phyloP scores from a whole-genome alignment of 2,797 vertebrate species.

The Dendrocincla tyrannina region DNA sequence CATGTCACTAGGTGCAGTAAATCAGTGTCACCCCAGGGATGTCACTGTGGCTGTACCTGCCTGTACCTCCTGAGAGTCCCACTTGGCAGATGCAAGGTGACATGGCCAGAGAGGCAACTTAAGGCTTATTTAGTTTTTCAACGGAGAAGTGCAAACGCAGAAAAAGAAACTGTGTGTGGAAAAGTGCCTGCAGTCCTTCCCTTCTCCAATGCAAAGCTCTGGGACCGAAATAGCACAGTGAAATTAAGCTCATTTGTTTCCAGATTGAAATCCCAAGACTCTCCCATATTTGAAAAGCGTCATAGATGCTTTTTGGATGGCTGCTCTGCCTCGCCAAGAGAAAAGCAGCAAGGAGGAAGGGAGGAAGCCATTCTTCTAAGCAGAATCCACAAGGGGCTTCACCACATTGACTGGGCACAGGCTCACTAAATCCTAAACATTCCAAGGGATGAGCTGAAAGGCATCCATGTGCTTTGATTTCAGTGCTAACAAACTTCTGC shows the following conservation, averaged over 20 bases:
- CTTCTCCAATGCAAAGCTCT: neutral
- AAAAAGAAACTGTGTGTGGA: neutral
- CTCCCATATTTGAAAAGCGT: neutral
- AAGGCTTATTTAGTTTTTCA: neutral
- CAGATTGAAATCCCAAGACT: slow-evolving; percentile 32
- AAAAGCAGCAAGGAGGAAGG: neutral
- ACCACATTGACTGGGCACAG: neutral
- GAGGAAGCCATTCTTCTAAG: slow-evolving; percentile 8
- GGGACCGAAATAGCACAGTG: neutral
- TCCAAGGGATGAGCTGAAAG: slow-evolving; percentile 14
- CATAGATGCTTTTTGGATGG: slow-evolving; percentile 35
- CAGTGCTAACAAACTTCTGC: neutral
- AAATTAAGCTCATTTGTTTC: slow-evolving; percentile 52
- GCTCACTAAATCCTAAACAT: neutral
- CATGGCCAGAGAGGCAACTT: neutral
- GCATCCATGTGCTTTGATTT: neutral
- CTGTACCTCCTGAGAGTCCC: neutral
- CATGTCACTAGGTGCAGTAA: neutral
- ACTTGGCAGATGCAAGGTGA: neutral
- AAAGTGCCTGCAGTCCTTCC: neutral
- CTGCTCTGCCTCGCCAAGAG: slow-evolving; percentile 15
- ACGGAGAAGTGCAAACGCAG: neutral
- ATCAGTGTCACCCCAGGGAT: neutral
- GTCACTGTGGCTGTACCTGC: neutral
- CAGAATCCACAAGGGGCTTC: neutral